Evolutionary conservation across 1,140 invertebrate genomes (phyloP), one percentile per base, ranked within the genome.

Genomic region (Macrocentrus cingulum): DNA sequence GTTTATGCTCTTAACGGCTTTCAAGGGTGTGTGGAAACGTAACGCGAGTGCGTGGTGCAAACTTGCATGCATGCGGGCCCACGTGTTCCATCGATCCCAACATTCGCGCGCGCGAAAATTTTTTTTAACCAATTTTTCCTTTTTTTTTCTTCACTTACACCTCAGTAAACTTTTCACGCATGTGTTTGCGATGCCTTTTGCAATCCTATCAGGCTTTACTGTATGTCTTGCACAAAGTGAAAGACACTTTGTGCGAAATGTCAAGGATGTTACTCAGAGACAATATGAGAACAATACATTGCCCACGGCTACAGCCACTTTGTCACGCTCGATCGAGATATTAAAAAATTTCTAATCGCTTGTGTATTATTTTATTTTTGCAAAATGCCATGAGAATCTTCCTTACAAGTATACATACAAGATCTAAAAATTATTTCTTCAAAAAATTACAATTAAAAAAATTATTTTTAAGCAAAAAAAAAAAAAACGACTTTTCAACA

Each of bases 231-330:
- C 70, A 74, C 67, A 74, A n/a, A 76, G 74, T 69, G 75, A 76
- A 73, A 77, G 71, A 75, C 34, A 46, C 34, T 60, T 70, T 62
- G 49, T 44, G 37, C 13, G 60, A 77, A 77, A 77, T 76, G 74
- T 77, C 74, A 77, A 76, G 74, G 75, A 76, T 77, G 69, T 66
- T 66, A 71, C 67, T 57, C 63, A 62, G 67, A 55, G 60, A 48
- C 58, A 60, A 44, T 44, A 54, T 39, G 54, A 39, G 22, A 44
- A 36, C 56, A 57, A 50, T 62, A 37, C 25, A 29, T 29, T 39
- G 55, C 55, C 45, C 16, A 16, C 13, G 39, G 37, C 46, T 5
- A 29, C 25, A 34, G 15, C 29, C 34, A 57, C 36, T 54, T 52
- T 54, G 51, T 54, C 51, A 54, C 51, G 51, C 51, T 54, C 22